These are phyloP conservation scores for Crenuchus spilurus DNA, from an alignment of 2,797 vertebrate species.

Conservation along the genomic window DNA sequence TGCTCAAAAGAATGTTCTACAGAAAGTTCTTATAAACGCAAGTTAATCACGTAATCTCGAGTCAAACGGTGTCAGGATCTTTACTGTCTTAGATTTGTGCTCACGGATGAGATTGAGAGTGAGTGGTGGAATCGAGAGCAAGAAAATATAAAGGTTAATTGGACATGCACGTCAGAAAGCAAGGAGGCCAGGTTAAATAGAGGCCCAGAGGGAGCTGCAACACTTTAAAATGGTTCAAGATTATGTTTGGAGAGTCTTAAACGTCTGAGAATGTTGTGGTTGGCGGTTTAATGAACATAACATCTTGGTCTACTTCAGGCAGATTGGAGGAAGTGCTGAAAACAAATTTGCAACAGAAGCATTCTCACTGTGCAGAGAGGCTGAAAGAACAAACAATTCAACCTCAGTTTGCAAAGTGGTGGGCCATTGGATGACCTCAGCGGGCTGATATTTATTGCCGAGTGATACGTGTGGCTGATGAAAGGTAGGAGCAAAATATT, in stretches of 20 bases:
- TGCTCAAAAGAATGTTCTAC: not conserved
- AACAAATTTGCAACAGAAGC: slow-evolving; percentile 54
- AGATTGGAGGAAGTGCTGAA: slow-evolving; percentile 59
- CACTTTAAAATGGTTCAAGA: slow-evolving; percentile 60
- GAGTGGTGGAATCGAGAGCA: slow-evolving; percentile 21
- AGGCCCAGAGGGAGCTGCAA: slow-evolving; percentile 58
- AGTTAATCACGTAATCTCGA: not conserved
- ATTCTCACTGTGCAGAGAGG: slow-evolving; percentile 54
- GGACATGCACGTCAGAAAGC: slow-evolving; percentile 55
- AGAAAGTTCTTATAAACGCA: not conserved
- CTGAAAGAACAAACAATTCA: slow-evolving; percentile 52
- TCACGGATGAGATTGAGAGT: not conserved
- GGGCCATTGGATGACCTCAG: slow-evolving; percentile 10
- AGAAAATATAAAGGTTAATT: slow-evolving; percentile 56
- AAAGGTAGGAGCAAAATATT: not conserved
- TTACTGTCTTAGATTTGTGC: slow-evolving; percentile 12
- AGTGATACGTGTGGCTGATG: slow-evolving; percentile 9
- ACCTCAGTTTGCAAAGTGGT: slow-evolving; percentile 27
- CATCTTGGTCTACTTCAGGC: slow-evolving; percentile 59
- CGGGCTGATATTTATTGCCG: not conserved
- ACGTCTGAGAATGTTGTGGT: slow-evolving; percentile 67
- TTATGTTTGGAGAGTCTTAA: slow-evolving; percentile 62
- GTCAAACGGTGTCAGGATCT: not conserved
- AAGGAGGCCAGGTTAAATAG: slow-evolving; percentile 52
- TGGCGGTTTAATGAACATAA: slow-evolving; percentile 62